Conservation (phyloP, 2,113 vertebrate genomes). For the Miniopterus natalensis region DNA sequence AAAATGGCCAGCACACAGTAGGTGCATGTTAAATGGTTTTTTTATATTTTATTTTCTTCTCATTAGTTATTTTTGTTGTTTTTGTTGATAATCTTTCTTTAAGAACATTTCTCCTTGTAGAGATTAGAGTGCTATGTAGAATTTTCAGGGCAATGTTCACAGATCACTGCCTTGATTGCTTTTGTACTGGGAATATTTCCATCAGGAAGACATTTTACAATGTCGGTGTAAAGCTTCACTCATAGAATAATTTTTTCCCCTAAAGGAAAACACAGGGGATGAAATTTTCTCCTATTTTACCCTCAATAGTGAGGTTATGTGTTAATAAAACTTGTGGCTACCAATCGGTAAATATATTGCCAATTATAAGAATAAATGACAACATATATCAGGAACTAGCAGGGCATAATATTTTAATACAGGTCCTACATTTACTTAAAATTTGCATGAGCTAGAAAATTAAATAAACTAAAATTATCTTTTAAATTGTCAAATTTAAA, state of each 20-base stretch:
- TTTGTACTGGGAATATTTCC: neutral
- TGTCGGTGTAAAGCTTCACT: neutral
- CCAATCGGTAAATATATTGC: neutral
- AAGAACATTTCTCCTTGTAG: neutral
- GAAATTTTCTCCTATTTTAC: neutral
- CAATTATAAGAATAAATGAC: neutral
- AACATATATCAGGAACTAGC: neutral
- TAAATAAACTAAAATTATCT: slow-evolving; percentile 48
- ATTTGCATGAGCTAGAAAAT: neutral
- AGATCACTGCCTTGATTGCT: neutral
- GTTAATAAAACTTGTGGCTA: neutral
- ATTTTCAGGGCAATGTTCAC: neutral
- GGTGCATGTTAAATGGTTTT: neutral
- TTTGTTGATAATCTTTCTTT: neutral
- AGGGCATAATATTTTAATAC: neutral
- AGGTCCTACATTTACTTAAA: neutral
- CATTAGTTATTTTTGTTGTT: neutral
- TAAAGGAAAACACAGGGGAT: neutral
- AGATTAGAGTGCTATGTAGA: neutral
- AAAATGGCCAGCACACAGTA: neutral
- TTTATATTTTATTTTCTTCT: neutral
- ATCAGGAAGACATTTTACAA: neutral
- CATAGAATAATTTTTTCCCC: neutral
- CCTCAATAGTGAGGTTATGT: neutral
- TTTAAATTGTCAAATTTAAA: slow-evolving; percentile 12